Conservation (phyloP, 1,140 invertebrate species). For the Caenorhabditis brenneri region DNA sequence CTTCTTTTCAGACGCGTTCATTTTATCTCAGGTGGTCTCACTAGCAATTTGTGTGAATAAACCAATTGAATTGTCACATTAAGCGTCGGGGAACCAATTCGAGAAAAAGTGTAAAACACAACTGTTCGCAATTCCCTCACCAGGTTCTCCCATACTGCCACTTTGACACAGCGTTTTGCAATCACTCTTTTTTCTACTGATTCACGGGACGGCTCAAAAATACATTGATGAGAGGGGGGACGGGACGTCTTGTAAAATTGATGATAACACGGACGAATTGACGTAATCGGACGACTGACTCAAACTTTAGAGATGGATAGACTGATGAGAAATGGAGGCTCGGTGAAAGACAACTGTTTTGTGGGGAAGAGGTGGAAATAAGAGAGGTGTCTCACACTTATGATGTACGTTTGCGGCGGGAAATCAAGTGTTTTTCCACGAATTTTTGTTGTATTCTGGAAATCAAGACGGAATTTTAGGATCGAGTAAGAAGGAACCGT, state of each 20-base stretch:
- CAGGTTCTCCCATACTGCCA: background rate
- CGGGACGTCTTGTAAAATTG: conserved; percentile 31
- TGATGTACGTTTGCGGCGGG: background rate
- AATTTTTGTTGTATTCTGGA: too few species aligned
- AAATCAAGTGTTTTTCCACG: background rate
- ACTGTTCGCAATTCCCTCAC: background rate
- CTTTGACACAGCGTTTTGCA: conserved; percentile 5
- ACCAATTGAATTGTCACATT: conserved; percentile 31
- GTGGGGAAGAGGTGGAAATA: background rate
- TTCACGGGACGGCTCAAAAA: background rate
- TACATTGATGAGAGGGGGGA: background rate
- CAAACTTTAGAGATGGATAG: background rate
- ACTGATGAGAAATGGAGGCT: background rate
- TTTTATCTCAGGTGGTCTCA: background rate
- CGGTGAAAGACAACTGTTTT: background rate
- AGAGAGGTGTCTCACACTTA: background rate
- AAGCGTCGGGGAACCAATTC: background rate
- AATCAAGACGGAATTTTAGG: too few species aligned
- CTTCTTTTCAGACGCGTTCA: too few species aligned
- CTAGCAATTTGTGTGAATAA: conserved; percentile 22
- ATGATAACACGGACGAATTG: conserved; percentile 40
- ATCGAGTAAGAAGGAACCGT: too few species aligned
- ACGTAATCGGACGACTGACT: background rate
- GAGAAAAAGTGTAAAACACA: conserved; percentile 23
- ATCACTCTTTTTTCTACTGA: background rate